Conservation (phyloP, 2,797 vertebrate genomes). For the Lateolabrax maculatus region DNA sequence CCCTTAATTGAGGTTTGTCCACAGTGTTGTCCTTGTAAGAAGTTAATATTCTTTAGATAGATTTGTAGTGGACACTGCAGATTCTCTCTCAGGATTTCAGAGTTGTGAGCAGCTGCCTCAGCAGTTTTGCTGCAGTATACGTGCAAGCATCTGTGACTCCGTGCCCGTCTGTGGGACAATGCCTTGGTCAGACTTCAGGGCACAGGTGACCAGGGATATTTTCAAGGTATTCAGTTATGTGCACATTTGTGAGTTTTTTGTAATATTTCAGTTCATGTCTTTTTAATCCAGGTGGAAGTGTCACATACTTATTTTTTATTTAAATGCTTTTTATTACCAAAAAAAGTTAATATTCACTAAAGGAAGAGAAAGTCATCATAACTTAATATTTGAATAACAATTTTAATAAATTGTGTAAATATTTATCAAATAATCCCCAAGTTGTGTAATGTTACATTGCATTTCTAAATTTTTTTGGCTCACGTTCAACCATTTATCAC, state of each 20-base stretch:
- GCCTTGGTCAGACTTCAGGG: slow-evolving; percentile 26
- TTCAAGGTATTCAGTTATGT: neutral
- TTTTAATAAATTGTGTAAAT: no score
- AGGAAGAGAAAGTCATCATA: neutral
- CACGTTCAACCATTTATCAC: neutral
- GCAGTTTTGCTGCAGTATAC: slow-evolving; percentile 64
- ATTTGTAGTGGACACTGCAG: slow-evolving; percentile 63
- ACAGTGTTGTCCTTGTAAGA: slow-evolving; percentile 8
- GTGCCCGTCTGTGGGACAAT: slow-evolving; percentile 27
- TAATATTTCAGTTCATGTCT: neutral
- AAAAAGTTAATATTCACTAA: neutral
- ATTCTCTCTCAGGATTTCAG: slow-evolving; percentile 54
- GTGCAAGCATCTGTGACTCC: slow-evolving; percentile 25
- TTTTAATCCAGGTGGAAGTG: neutral
- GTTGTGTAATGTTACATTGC: neutral
- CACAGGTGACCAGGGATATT: neutral
- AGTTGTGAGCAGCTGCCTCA: slow-evolving; percentile 54
- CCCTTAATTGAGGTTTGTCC: slow-evolving; percentile 2
- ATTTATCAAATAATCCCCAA: no score
- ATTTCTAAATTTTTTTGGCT: neutral
- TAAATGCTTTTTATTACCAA: slow-evolving; percentile 2
- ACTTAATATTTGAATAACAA: no score
- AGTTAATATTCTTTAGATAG: slow-evolving; percentile 29
- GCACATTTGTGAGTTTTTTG: neutral
- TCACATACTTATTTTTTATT: slow-evolving; percentile 3